Percentiles rank a stretch among this genome's conserved stretches.
phyloP scores from a whole-genome alignment of 2,113 vertebrate species.

The Trematocara marginatum region DNA sequence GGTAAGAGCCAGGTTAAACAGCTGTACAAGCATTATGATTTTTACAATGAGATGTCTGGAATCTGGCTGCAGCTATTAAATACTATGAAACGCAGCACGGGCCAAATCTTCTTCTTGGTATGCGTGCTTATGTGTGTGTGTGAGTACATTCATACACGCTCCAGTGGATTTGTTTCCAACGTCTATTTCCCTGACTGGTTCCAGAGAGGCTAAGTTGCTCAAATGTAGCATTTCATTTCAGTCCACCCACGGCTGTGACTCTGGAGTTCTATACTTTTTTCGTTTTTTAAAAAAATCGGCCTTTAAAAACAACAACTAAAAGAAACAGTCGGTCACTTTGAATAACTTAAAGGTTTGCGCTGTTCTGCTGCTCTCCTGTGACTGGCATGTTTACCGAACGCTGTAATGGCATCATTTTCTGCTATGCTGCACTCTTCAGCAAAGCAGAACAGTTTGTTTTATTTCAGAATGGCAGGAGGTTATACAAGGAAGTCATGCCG shows the following conservation, averaged over 20 bases:
- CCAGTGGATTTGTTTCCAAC: constrained; percentile 26
- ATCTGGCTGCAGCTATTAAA: constrained; percentile 31
- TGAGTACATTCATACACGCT: neutral
- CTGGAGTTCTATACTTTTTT: neutral
- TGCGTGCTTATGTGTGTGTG: neutral
- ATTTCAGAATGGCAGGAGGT: constrained; percentile 53
- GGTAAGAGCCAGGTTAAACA: constrained; percentile 34
- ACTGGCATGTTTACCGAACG: constrained; percentile 71
- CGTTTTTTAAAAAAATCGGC: no score
- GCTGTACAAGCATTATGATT: constrained; percentile 56
- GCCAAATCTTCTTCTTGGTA: neutral
- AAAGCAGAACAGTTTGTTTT: constrained; percentile 74
- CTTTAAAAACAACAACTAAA: constrained; percentile 24
- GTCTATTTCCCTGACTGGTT: constrained; percentile 19
- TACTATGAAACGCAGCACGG: constrained; percentile 11
- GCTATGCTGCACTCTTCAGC: constrained; percentile 65
- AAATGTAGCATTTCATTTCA: neutral
- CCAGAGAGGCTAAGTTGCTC: constrained; percentile 19
- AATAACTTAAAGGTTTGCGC: constrained; percentile 30
- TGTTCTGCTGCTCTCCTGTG: constrained; percentile 34
- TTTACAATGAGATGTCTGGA: constrained; percentile 46
- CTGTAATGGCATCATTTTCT: constrained; percentile 71
- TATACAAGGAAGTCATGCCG: constrained; percentile 24
- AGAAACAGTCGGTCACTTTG: constrained; percentile 15
- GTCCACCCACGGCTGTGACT: constrained; percentile 8